Percentiles rank a stretch among this genome's conserved stretches.
phyloP scores from a whole-genome alignment of 2,113 vertebrate species.

The Choloepus hoffmanni region DNA sequence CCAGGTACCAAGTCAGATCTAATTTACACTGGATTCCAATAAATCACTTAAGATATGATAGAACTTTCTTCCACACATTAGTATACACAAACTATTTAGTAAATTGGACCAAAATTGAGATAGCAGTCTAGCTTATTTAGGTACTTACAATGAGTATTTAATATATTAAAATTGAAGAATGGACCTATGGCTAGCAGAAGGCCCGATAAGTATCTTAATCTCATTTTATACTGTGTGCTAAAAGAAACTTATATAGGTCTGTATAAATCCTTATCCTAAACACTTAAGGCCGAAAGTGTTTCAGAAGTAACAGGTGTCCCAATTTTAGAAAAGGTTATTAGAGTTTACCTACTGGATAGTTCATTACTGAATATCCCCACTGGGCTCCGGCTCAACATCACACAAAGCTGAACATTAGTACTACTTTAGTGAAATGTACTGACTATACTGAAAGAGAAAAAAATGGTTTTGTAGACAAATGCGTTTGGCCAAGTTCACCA shows the following conservation, averaged over 20 bases:
- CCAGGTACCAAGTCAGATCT: not conserved
- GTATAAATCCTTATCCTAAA: not conserved
- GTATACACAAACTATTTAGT: not conserved
- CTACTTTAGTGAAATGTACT: not conserved
- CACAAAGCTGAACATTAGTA: not conserved
- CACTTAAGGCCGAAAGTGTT: not conserved
- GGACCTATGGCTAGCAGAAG: not conserved
- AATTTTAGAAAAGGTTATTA: not conserved
- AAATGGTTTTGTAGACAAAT: no score
- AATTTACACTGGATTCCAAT: not conserved
- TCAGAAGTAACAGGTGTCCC: not conserved
- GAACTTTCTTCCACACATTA: not conserved
- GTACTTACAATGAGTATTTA: not conserved
- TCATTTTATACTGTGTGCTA: not conserved
- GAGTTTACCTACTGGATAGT: not conserved
- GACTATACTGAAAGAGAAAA: not conserved
- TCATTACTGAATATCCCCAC: not conserved
- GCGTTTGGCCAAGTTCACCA: not conserved
- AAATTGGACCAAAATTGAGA: not conserved
- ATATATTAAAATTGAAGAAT: not conserved
- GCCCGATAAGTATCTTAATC: not conserved
- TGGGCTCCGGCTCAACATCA: not conserved
- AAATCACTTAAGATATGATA: not conserved
- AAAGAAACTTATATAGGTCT: not conserved
- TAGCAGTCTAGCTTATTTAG: not conserved